Evolutionary conservation across 2,113 vertebrate genomes (phyloP), one percentile per base, ranked within the genome.

Genomic region (Dendrocopos noguchii): DNA sequence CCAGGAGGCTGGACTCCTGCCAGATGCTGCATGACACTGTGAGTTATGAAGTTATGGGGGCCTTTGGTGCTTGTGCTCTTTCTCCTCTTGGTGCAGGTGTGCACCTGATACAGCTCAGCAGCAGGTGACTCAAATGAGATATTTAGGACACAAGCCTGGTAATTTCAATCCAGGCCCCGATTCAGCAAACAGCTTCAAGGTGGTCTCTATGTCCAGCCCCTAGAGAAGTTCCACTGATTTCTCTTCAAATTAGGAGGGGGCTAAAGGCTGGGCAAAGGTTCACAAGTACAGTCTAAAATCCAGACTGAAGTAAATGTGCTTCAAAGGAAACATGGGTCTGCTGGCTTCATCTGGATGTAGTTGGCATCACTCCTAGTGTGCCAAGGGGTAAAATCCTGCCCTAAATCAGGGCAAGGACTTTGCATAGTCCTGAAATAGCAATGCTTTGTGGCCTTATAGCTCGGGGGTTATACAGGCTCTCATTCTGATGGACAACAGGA

Each of bases 401-500:
- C 22, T 1, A 2, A 31, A 42, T 2, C 13, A 15, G 33, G 53
- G 33, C 21, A 72, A 15, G 34, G 33, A 10, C 19, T 77, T 76
- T 67, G 36, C 16, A 53, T 15, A 3, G 2, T 4, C 14, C 42
- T 11, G 8, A 52, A 59, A 64, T 24, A 10, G 4, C 4, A 5
- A 0, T 0, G 0, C 8, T n/a, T 6, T 15, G 29, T 7, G 33
- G 12, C 53, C 15, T 9, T 0, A 0, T 6, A 4, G 1, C 10
- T 8, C 0, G 16, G 15, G 10, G 22, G 17, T 7, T 44, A 4
- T 3, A 3, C 1, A 1, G 39, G 3, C 1, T n/a, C 4, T 24
- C 5, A 11, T 59, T 16, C 24, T 34, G 36, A 15, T 10, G n/a
- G 11, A 3, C 8, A 12, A 4, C 3, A 6, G 42, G 14, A 16